Percentiles rank a stretch among this genome's conserved stretches.
Conservation (phyloP, 2,797 vertebrate species). For the Buceros bicornis region DNA sequence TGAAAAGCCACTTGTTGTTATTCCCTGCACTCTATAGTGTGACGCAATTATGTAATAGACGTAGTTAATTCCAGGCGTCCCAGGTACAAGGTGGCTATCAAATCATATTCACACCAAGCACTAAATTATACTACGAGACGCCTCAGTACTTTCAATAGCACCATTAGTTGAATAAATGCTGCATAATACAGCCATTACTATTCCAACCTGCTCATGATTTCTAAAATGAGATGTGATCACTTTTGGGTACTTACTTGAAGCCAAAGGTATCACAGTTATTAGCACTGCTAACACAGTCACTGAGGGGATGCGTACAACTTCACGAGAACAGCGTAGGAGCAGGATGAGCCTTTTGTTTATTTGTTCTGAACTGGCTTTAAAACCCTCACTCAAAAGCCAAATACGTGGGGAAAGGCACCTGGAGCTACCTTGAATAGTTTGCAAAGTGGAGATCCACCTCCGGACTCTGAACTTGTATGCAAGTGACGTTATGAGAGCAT, state of each 20-base stretch:
- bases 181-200: conserved; percentile 22
- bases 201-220: conserved; percentile 41
- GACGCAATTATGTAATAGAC: neutral
- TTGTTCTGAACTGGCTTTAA: neutral
- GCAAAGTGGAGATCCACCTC: neutral
- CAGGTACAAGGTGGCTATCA: conserved; percentile 8
- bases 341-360: neutral
- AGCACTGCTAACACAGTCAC: neutral
- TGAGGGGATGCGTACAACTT: neutral
- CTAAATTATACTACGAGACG: neutral
- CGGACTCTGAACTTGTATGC: neutral
- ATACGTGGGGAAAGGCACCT: neutral
- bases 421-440: neutral
- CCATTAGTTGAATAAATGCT: conserved; percentile 48
- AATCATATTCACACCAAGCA: neutral
- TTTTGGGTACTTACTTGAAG: neutral
- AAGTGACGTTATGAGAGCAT: neutral
- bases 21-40: neutral
- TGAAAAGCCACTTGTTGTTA: neutral
- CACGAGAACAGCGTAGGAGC: neutral
- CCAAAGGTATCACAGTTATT: neutral
- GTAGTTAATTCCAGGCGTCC: neutral
- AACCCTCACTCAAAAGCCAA: neutral
- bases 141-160: conserved; percentile 25
- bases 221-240: neutral